Evolutionary conservation across 2,797 vertebrate species (phyloP), one percentile per base, ranked within the genome.

Genomic region (Emys orbicularis): DNA sequence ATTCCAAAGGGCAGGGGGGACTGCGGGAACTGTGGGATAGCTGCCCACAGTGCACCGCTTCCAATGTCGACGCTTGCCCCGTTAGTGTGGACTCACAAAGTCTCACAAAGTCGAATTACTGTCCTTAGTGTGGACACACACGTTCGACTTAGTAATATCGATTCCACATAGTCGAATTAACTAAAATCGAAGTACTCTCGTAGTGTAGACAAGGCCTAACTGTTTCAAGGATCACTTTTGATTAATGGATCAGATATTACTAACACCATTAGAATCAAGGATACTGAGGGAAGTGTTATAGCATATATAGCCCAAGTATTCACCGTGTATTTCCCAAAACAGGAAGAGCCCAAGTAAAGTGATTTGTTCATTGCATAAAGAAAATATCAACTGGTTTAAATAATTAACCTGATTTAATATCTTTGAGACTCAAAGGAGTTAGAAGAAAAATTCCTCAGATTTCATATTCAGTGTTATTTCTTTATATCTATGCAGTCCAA

Each of bases 221-320:
- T 95, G 95, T 97, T 97, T 96, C 97, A 92, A 84, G 96, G 95
- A 97, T 97, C 95, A 97, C 2, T 1, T 95, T 90, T 97, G 97
- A 97, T 97, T 95, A 97, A 97, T 97, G 93, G 88, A 93, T 95
- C 85, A 92, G 93, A 94, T 93, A 93, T 90, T 97, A 85, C 5
- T 89, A 96, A 96, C 93, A 91, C 95, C 95, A 96, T 97, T 96
- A 97, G 96, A 97, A 97, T 91, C 83, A 91, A 72, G 90, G 79
- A 92, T 90, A 93, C 92, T 90, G 81, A 96, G 87, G 72, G 80
- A 96, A 95, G 92, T 93, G 74, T 93, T 94, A 94, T 93, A 94
- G 94, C 95, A 92, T 95, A 57, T 84, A 44, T 89, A 90, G 82
- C 90, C 92, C 95, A 97, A 96, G 94, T 91, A 96, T 89, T 90